A percentile compares a stretch with the other conserved stretches of the same genome.
Evolutionary conservation across 2,113 vertebrate genomes (phyloP).

Genomic region (Pterophyllum scalare): DNA sequence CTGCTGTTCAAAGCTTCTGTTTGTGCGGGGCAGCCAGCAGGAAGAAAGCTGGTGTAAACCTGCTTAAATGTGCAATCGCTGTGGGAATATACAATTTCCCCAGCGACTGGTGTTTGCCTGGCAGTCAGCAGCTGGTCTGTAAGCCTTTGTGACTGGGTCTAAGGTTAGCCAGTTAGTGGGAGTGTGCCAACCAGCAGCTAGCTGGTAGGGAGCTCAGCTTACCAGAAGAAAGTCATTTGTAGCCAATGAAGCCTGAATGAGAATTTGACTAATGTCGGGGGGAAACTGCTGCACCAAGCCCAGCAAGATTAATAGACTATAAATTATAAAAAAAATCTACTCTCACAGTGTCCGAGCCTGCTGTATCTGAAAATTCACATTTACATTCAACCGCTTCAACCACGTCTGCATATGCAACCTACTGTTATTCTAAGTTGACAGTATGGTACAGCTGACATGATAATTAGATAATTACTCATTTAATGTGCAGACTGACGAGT

Average conservation of each 20-base stretch:
- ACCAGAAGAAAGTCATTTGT: neutral
- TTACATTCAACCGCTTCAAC: neutral
- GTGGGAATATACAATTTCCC: neutral
- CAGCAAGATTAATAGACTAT: neutral
- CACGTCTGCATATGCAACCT: neutral
- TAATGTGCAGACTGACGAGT: neutral
- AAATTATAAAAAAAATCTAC: neutral
- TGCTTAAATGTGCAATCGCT: neutral
- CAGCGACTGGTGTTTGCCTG: too few relatives aligned
- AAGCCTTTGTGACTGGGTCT: too few relatives aligned
- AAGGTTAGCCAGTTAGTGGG: neutral
- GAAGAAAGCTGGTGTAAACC: neutral
- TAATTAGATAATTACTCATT: conserved; percentile 6
- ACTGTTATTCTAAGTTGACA: neutral
- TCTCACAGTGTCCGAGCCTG: neutral
- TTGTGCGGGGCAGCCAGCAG: neutral
- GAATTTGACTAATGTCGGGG: neutral
- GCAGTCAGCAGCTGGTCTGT: too few relatives aligned
- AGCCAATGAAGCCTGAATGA: too few relatives aligned
- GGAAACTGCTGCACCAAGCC: neutral
- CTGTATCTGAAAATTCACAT: neutral
- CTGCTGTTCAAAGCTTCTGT: neutral
- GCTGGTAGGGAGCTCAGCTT: neutral
- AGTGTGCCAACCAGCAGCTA: neutral
- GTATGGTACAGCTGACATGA: neutral